Conservation (phyloP, 2,113 vertebrate genomes). For the Tragelaphus scriptus region DNA sequence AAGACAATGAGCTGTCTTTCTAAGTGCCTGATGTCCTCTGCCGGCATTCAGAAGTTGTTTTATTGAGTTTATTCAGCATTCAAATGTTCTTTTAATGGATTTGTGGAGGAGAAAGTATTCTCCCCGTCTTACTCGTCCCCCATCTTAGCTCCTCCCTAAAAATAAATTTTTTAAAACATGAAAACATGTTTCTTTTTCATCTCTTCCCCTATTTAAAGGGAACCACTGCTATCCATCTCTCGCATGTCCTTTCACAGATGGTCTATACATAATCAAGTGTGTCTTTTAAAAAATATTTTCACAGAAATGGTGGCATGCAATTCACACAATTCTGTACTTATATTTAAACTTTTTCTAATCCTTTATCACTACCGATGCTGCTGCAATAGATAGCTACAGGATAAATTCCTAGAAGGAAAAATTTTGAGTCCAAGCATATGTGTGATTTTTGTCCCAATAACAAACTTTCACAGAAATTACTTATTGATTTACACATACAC, state of each 20-base stretch:
- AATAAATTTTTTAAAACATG: not conserved
- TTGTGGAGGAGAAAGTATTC: too few relatives aligned
- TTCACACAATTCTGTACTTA: not conserved
- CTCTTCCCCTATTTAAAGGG: not conserved
- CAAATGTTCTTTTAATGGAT: too few relatives aligned
- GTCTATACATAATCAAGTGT: not conserved
- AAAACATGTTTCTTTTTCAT: not conserved
- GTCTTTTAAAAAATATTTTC: not conserved
- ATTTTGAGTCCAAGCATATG: not conserved
- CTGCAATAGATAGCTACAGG: not conserved
- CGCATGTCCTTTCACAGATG: not conserved
- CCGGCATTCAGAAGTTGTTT: too few relatives aligned
- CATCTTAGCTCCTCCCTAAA: too few relatives aligned
- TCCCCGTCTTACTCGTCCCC: too few relatives aligned
- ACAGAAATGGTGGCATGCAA: not conserved
- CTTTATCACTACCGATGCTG: not conserved
- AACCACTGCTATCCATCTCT: not conserved
- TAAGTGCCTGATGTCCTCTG: too few relatives aligned
- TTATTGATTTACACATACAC: not conserved
- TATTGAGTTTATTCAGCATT: too few relatives aligned
- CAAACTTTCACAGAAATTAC: not conserved
- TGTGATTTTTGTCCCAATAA: not conserved
- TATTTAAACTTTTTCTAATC: not conserved
- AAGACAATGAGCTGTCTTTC: too few relatives aligned
- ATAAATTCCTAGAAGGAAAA: not conserved